Evolutionary conservation across 2,113 vertebrate genomes (phyloP).

Genomic region (Rhinoptilus africanus): DNA sequence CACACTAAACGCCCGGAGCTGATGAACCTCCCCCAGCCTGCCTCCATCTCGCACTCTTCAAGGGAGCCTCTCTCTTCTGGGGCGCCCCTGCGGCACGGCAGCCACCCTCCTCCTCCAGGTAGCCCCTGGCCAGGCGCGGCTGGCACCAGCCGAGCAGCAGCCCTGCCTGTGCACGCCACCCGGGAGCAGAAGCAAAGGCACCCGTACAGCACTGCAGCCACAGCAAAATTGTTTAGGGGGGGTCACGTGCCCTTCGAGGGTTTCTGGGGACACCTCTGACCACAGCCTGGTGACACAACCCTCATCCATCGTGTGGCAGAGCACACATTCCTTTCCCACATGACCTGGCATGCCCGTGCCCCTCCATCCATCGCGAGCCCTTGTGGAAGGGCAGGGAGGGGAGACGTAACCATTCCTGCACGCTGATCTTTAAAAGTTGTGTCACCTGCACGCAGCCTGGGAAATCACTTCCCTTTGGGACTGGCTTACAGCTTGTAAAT

Average conservation of each 20-base stretch:
- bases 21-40: background rate
- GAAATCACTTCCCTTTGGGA: background rate
- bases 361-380: background rate
- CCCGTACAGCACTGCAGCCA: background rate
- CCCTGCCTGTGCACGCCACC: background rate
- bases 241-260: background rate
- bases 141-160: background rate
- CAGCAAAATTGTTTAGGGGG: background rate
- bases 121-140: background rate
- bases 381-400: background rate
- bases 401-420: background rate
- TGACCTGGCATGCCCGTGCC: background rate
- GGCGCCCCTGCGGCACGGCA: background rate
- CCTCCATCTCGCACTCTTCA: background rate
- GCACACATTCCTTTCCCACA: fast-evolving
- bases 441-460: background rate
- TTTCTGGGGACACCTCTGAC: background rate
- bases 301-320: background rate
- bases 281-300: background rate
- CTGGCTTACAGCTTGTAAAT: background rate
- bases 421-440: fast-evolving
- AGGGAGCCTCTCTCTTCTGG: background rate
- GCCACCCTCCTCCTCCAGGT: background rate
- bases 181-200: background rate
- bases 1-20: background rate